Evolutionary conservation across 2,113 vertebrate genomes (phyloP), one percentile per base, ranked within the genome.

Genomic region (Acanthochromis polyacanthus): DNA sequence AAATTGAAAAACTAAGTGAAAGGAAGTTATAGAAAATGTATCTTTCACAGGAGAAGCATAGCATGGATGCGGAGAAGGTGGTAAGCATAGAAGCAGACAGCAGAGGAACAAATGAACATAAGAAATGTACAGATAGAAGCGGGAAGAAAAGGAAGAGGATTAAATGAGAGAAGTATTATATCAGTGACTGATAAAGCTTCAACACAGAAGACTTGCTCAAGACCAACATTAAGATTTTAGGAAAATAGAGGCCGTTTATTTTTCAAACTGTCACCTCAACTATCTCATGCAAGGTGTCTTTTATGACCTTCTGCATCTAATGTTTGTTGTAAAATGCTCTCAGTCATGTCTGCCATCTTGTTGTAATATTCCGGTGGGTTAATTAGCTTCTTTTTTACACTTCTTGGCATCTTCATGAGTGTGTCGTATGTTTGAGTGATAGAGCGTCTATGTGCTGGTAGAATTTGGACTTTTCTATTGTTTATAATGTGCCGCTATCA

Each of bases 1-100:
- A 87, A 73, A 74, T 71, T 60, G 71, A 75, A 81, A 84, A 82
- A 72, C 55, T 40, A 78, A 73, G 70, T 80, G 59, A 78, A 86
- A 82, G 68, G 74, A 81, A 81, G 75, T 85, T 75, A 50, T 46
- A 64, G 38, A 82, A 87, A 82, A 76, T 12, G 59, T 30, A 36
- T 81, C 67, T 80, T 71, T 77, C 43, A 78, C 17, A 25, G 38
- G 45, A 66, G 38, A 68, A 30, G 25, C 66, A 52, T 11, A 43
- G 58, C 57, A 66, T 15, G 52, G 51, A 73, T 63, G 71, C 57
- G 25, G 53, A 75, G 65, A 80, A 36, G 57, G 51, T 50, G 19
- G 61, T 25, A 7, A 20, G 51, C 32, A 28, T 25, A 43, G 51
- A 66, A 46, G n/a, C n/a, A n/a, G 40, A 61, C 28, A 64, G 25